Conservation (phyloP, 2,113 vertebrate genomes). For the Rostratula benghalensis region DNA sequence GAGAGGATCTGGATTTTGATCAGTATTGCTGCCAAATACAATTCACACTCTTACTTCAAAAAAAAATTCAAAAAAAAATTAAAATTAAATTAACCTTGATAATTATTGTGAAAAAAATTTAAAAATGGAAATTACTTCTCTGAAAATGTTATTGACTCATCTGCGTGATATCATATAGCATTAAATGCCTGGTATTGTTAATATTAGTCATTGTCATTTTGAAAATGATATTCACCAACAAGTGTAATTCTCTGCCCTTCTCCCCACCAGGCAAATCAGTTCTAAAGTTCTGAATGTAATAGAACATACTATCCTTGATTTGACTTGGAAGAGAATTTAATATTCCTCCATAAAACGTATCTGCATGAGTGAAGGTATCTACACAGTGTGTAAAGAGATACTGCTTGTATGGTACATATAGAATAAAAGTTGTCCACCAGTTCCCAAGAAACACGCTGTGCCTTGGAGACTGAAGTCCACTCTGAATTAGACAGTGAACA, state of each 20-base stretch:
- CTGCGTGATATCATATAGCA: background rate
- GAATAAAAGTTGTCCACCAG: background rate
- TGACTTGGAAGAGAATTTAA: background rate
- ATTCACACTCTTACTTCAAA: constrained; percentile 54
- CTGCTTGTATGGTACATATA: background rate
- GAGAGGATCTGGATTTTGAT: background rate
- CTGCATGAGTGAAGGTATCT: background rate
- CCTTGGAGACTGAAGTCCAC: background rate
- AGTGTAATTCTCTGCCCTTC: background rate
- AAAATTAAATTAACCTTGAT: constrained; percentile 45
- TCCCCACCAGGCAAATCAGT: background rate
- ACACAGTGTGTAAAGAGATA: background rate
- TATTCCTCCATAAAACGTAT: background rate
- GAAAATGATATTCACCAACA: background rate
- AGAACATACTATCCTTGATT: background rate
- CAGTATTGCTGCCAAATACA: constrained; percentile 36
- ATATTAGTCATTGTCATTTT: background rate
- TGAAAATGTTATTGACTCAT: background rate
- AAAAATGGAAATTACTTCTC: constrained; percentile 18
- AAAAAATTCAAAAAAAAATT: constrained; percentile 39
- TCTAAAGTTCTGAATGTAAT: background rate
- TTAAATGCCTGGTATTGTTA: background rate
- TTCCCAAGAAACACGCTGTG: background rate
- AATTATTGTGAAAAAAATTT: background rate
- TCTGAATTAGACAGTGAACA: background rate